Percentiles rank a stretch among this genome's conserved stretches.
Conservation (phyloP, 37 sponge, comb jelly and placozoan genomes). For the Oscarella lobularis region DNA sequence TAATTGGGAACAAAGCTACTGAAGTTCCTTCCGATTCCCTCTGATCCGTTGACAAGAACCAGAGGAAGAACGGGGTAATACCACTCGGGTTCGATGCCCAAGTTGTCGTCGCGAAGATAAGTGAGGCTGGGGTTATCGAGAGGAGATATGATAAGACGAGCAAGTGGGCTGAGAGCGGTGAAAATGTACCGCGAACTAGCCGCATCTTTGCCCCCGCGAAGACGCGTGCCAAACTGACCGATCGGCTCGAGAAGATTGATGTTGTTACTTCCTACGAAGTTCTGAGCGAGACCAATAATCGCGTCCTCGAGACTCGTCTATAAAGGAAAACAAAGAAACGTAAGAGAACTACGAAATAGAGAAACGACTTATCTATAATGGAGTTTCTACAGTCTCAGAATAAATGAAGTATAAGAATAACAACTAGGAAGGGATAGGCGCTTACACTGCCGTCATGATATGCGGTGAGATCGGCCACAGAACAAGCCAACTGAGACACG, state of each 20-base stretch:
- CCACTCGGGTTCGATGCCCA: constrained; percentile 92
- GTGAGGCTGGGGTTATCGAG: too few species aligned
- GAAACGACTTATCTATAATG: too few species aligned
- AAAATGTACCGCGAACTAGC: constrained; percentile 95
- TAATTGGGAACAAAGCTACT: constrained; percentile 82
- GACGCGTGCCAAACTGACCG: constrained; percentile 96
- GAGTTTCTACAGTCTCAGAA: too few species aligned
- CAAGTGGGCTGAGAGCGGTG: constrained; percentile 77
- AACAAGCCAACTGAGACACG: constrained; percentile 92
- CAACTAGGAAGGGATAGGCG: too few species aligned
- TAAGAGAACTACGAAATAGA: too few species aligned
- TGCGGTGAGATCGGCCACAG: constrained; percentile 81
- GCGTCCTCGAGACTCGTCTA: constrained; percentile 55
- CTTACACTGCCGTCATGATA: constrained; percentile 91
- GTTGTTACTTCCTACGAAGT: constrained; percentile 93
- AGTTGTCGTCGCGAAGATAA: constrained; percentile 72
- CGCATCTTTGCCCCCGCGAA: constrained; percentile 87
- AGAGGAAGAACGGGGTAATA: constrained; percentile 91
- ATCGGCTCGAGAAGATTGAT: constrained; percentile 84
- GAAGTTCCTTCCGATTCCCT: constrained; percentile 95
- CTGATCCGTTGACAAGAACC: constrained; percentile 81
- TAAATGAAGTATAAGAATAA: too few species aligned
- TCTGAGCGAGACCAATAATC: constrained; percentile 86
- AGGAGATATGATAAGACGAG: constrained; percentile 34
- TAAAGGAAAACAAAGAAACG: neutral